Evolutionary conservation across 2,797 vertebrate genomes (phyloP), one percentile per base, ranked within the genome.

Genomic region (Cossypha dichroa): DNA sequence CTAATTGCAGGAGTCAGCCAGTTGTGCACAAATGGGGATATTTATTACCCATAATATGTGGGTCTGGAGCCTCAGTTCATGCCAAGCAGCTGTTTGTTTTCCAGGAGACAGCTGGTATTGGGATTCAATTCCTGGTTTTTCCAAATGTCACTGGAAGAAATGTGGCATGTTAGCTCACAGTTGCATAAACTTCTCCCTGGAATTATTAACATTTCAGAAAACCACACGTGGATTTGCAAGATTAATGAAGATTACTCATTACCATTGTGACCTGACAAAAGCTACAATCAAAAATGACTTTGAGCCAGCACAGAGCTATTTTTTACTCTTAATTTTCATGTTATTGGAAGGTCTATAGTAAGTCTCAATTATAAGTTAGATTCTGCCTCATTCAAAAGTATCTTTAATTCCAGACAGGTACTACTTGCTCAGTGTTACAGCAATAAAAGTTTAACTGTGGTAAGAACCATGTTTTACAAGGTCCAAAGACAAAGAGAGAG

Each of bases 91-190:
- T 96, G 96, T 38, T 91, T 79, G 23, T 84, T 86, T 94, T 79
- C 46, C 59, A 52, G 67, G n/a, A 95, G 88, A 56, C 92, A 97
- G 93, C 94, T 95, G 95, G 90, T 91, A 17, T 6, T 82, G 41
- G 92, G 80, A 94, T 82, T 90, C 64, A 58, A 5, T 77, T 63
- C 49, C 82, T 91, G 70, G 13, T 92, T 94, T 94, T 97, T 69
- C 74, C 36, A 96, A 97, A 90, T 90, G 93, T 82, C 88, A 90
- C 69, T 85, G 86, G 88, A 92, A 82, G 91, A 87, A 80, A 79
- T 69, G 25, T 12, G 58, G 23, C 60, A 3, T 3, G 77, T 40
- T 90, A 58, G 38, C 63, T 96, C 74, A 43, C 19, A 89, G 21
- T 26, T 63, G 68, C 59, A 70, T 33, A 29, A 91, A 52, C 59